Evolutionary conservation across 2,888 invertebrate species (phyloP), one percentile per base, ranked within the genome.

Genomic region (Nebria brevicollis): DNA sequence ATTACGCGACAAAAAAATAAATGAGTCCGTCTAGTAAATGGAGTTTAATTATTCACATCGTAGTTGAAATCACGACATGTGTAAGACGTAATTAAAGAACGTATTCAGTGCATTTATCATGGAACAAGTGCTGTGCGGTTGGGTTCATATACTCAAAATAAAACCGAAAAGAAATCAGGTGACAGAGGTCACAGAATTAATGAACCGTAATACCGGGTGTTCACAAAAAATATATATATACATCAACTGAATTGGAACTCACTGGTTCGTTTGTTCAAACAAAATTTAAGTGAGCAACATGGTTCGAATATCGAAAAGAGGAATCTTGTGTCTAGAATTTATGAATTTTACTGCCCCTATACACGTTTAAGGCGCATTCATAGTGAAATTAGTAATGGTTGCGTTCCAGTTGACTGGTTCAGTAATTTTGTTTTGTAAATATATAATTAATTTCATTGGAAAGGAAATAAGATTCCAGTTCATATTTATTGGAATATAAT

Each of bases 141-240:
- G 10, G 26, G 68, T 68, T 68, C 25, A 68, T 26, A 68, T 15
- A 20, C 10, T 10, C 15, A 25, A 68, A 68, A 68, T 25, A 43
- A 43, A 20, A 68, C 10, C 10, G 68, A 72, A 72, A 72, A 72
- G 41, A 41, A 72, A 42, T 72, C 72, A 72, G 72, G 72, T 72
- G 72, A 72, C 72, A 34, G 66, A 66, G 72, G 41, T 72, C 72
- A 72, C 42, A 34, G 42, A 72, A 41, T 72, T 72, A 72, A 72
- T 72, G 72, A 34, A 72, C 72, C 42, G 25, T 72, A 72, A 25
- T 34, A 72, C 72, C 72, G 72, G 72, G 10, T 72, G 68, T 72
- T 34, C 25, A 41, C 72, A 72, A 41, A 72, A 72, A 20, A 20
- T 20, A 20, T 1, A 20, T 20, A 20, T 20, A 73, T 4, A 42